phyloP scores from a whole-genome alignment of 2,113 vertebrate species.

The Myiopsitta monachus region DNA sequence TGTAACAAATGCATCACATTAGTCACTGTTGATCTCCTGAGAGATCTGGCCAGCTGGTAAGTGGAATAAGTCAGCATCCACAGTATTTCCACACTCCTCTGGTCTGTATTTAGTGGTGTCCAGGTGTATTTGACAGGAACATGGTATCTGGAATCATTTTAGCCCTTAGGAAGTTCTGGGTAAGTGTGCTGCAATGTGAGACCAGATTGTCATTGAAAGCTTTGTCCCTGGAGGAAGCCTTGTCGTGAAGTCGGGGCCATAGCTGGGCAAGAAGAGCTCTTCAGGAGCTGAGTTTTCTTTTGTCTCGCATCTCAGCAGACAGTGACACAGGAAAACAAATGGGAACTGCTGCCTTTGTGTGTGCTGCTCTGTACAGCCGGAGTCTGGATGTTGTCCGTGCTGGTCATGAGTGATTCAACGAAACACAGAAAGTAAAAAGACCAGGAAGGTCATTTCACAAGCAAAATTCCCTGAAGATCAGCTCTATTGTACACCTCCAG shows the following conservation, averaged over 20 bases:
- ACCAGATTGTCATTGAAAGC: not conserved
- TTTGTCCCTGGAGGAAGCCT: not conserved
- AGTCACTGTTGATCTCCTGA: not conserved
- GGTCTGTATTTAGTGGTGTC: not conserved
- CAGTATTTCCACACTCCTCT: not conserved
- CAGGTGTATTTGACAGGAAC: not conserved
- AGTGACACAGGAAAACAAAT: not conserved
- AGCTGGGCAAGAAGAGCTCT: accelerated
- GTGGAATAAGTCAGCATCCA: not conserved
- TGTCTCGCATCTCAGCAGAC: not conserved
- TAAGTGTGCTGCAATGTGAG: not conserved
- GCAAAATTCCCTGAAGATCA: not conserved
- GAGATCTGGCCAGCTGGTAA: not conserved
- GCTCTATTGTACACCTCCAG: not conserved
- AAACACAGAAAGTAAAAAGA: not conserved
- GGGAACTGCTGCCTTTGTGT: not conserved
- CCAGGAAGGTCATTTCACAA: not conserved
- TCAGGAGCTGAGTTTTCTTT: not conserved
- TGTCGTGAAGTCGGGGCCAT: accelerated
- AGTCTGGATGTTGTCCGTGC: not conserved
- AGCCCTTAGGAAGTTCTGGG: not conserved
- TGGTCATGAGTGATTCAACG: not conserved
- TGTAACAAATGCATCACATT: not conserved
- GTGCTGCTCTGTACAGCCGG: not conserved
- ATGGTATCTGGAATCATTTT: not conserved